Percentiles rank a stretch among this genome's conserved stretches.
Conservation (phyloP, 2,888 invertebrate species). For the Molorchus minor region DNA sequence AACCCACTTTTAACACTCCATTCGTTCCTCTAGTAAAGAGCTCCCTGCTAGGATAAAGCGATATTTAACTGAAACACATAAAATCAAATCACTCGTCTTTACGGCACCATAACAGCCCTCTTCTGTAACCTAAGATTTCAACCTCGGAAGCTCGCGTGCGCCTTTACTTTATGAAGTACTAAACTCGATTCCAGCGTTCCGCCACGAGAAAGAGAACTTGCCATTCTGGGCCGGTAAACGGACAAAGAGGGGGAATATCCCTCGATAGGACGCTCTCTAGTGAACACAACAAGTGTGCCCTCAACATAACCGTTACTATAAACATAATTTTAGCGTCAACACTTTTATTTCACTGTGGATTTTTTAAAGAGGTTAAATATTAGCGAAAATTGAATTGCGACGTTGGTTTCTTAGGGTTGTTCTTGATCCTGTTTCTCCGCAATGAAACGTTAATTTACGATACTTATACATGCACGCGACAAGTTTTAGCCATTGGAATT, state of each 20-base stretch:
- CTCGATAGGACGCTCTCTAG: conserved; percentile 56
- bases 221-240: conserved; percentile 2
- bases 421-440: too few species aligned
- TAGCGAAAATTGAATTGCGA: conserved; percentile 52
- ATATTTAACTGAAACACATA: conserved; percentile 64
- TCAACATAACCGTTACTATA: conserved; percentile 64
- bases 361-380: conserved; percentile 54
- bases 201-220: conserved; percentile 32
- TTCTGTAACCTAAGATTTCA: conserved; percentile 62
- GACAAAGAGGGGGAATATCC: conserved; percentile 48
- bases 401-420: too few species aligned
- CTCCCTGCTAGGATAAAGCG: conserved; percentile 54
- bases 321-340: conserved; percentile 63
- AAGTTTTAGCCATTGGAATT: too few species aligned
- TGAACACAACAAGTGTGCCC: conserved; percentile 63
- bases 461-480: too few species aligned
- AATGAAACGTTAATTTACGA: too few species aligned
- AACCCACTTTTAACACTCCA: conserved; percentile 32
- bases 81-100: conserved; percentile 64
- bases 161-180: conserved; percentile 64
- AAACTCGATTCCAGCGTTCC: conserved; percentile 61
- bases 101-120: conserved; percentile 63
- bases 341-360: conserved; percentile 61
- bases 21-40: conserved; percentile 27
- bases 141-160: conserved; percentile 63